Base-by-base conservation (phyloP, 2,113 vertebrate genomes). In the Scolopax mira region DNA sequence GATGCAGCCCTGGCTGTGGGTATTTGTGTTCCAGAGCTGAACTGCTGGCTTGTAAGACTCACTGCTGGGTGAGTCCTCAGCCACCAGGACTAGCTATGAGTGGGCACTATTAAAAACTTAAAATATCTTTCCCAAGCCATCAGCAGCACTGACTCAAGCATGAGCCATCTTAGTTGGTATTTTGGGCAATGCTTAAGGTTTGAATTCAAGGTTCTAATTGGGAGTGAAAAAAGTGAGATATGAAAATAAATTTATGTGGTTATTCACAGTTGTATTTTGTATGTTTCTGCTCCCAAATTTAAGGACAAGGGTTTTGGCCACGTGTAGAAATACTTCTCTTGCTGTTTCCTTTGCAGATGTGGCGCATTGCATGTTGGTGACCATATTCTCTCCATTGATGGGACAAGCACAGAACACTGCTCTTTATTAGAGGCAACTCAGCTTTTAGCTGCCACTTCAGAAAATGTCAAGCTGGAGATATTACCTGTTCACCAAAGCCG, bases 381-480 rank as follows among this genome's bases (percentile, higher is more conserved):
- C 97, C 98, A 99, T 91, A 98, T 99, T 79, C 98, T 99, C 82
- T 98, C 99, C 78, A 99, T 99, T 23, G 99, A 99, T 14, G 99
- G 99, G 62, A 99, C 99, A 30, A 98, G 99, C 97, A 99, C 99
- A 1, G 99, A 99, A 58, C 98, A 99, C 97, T 99, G 99, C 96
- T 99, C 99, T 5, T 94, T 99, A 46, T 97, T 99, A 85, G 99
- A 99, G 92, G 99, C 99, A 74, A 98, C 98, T 42, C 99, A 99
- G 97, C 98, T 99, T 13, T 97, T 99, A 67, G 98, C 99, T 95
- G 98, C 97, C 90, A 98, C 98, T 48, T 96, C 97, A 0, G 99
- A 99, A 77, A 97, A 97, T 14, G 99, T 99, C 61, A 98, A 98
- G 83, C 95, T 99, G 81, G 99, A 99, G 97, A 98, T 99, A 93